Evolutionary conservation across 2,888 invertebrate species (phyloP).

Genomic region (Tenthredo mesomela): DNA sequence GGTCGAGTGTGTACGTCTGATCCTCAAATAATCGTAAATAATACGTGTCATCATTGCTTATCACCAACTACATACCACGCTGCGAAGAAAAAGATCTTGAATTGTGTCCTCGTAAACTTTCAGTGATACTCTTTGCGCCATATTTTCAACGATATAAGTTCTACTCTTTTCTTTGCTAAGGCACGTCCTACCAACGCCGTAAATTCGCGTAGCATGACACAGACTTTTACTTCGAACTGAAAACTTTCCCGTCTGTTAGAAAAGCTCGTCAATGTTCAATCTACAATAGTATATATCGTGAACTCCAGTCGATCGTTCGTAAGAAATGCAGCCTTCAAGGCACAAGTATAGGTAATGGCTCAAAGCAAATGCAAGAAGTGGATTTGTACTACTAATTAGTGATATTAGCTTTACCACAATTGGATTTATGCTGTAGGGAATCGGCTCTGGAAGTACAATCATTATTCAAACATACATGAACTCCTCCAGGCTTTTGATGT

Average conservation of each 20-base stretch:
- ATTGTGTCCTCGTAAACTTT: not conserved
- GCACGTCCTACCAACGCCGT: slow-evolving; percentile 10
- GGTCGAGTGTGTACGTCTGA: slow-evolving; percentile 24
- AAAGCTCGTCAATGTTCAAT: not conserved
- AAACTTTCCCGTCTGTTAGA: not conserved
- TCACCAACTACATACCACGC: not conserved
- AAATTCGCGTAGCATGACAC: not conserved
- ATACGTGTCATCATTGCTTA: not conserved
- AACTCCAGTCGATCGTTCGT: not conserved
- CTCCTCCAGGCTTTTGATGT: not conserved
- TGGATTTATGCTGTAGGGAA: not conserved
- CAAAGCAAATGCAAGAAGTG: slow-evolving; percentile 3
- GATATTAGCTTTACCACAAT: not conserved
- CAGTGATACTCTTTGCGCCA: not conserved
- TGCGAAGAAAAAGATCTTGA: slow-evolving; percentile 22
- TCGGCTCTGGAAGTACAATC: not conserved
- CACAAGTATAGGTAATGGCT: not conserved
- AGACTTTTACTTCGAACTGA: slow-evolving; percentile 2
- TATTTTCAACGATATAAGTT: slow-evolving; percentile 1
- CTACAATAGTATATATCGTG: not conserved
- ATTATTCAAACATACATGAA: not conserved
- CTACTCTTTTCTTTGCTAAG: not conserved
- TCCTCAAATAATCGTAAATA: slow-evolving; percentile 40
- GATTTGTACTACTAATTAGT: not conserved
- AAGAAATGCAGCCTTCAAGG: not conserved